These are phyloP conservation scores for Vandiemenella viatica DNA, from an alignment of 2,888 invertebrate species.

Conservation along the genomic window DNA sequence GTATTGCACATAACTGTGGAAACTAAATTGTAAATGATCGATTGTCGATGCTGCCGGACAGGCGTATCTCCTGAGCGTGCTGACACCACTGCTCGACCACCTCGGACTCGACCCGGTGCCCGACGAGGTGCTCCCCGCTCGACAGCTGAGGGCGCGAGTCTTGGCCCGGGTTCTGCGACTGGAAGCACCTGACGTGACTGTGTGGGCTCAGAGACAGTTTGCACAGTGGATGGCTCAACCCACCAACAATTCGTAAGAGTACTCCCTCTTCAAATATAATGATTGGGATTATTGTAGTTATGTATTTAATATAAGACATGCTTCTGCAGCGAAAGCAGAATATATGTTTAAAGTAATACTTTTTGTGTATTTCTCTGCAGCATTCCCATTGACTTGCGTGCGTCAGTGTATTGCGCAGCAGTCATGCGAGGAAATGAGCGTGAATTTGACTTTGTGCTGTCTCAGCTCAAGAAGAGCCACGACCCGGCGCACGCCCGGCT, in stretches of 20 bases:
- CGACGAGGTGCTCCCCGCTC: slow-evolving; percentile 1
- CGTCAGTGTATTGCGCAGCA: slow-evolving; percentile 30
- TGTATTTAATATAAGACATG: too few relatives aligned
- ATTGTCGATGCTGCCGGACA: too few relatives aligned
- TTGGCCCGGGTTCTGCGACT: neutral
- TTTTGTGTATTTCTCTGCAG: slow-evolving; percentile 13
- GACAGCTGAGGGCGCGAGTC: slow-evolving; percentile 1
- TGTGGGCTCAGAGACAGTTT: slow-evolving; percentile 5
- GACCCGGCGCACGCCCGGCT: slow-evolving; percentile 28
- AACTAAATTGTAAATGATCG: too few relatives aligned
- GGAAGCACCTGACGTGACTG: neutral
- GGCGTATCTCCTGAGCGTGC: slow-evolving; percentile 1
- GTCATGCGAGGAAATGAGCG: slow-evolving; percentile 27
- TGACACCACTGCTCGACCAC: neutral
- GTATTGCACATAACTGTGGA: too few relatives aligned
- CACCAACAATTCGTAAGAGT: slow-evolving; percentile 4
- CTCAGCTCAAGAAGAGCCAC: slow-evolving; percentile 26
- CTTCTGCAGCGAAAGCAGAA: neutral
- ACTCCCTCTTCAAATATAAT: too few relatives aligned
- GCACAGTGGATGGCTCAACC: slow-evolving; percentile 1
- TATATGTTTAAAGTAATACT: too few relatives aligned
- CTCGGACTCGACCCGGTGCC: slow-evolving; percentile 2
- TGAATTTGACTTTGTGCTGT: slow-evolving; percentile 33
- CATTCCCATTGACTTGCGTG: slow-evolving; percentile 28
- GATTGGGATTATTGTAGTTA: too few relatives aligned